Evolutionary conservation across 2,113 vertebrate species (phyloP), one percentile per base, ranked within the genome.

Genomic region (Chinchilla lanigera): DNA sequence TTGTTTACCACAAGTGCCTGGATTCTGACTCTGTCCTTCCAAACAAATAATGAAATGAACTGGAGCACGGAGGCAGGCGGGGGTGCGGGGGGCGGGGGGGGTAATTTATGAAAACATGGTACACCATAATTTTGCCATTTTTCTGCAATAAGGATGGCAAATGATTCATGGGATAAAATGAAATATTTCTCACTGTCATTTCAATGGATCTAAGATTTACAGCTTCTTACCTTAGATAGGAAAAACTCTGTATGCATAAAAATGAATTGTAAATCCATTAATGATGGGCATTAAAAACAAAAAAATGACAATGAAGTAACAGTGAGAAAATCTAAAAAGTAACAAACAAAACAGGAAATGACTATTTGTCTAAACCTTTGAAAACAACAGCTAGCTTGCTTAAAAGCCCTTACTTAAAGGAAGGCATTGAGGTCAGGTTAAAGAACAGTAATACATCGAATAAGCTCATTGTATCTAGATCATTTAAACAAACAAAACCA

Each of bases 51-150:
- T 35, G 58, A 95, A 97, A 95, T 95, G 97, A 98, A 98, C n/a
- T 95, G 88, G 91, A 71, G 26, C 28, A 24, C 1, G 22, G 58
- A 58, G 56, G 56, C 19, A 58, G 56, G n/a, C n/a, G n/a, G n/a
- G n/a, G n/a, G n/a, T n/a, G n/a, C n/a, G n/a, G n/a, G 13, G 60
- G 84, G 90, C 97, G 96, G 86, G 87, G 96, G 95, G 96, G 90
- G 98, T 98, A 98, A 99, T 99, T 98, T 98, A 98, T 99, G 98
- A 99, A 99, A 99, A 98, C 98, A 98, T 47, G 96, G 98, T 92
- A 96, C 98, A 98, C 98, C 98, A 98, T 99, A 98, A 99, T 99
- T 99, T 99, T 98, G 98, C 98, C 98, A 98, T 99, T 99, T 99
- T 99, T 98, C 98, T 98, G 98, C 98, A 98, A 97, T 99, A 98